Conservation (phyloP, 2,797 vertebrate genomes). For the Chaunax sp. region DNA sequence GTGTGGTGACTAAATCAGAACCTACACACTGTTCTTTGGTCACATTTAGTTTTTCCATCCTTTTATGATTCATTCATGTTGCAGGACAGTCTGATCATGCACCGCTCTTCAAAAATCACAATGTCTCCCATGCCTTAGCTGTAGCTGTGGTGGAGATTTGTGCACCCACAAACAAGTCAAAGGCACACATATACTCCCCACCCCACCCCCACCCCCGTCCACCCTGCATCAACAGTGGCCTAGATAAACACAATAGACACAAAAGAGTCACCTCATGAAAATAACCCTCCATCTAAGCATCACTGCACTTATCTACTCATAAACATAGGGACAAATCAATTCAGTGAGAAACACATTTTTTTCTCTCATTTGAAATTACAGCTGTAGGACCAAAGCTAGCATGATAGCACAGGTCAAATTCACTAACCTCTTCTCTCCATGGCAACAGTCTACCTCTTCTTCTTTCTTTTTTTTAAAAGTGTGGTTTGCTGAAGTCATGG, state of each 20-base stretch:
- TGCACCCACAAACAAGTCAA: constrained; percentile 56
- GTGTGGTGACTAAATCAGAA: constrained; percentile 25
- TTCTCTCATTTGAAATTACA: constrained; percentile 83
- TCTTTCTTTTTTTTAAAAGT: constrained; percentile 14
- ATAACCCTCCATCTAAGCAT: constrained; percentile 84
- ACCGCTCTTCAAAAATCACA: constrained; percentile 61
- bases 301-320: constrained; percentile 85
- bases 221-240: constrained; percentile 82
- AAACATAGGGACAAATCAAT: constrained; percentile 85
- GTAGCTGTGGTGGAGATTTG: constrained; percentile 62
- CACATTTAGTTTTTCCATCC: constrained; percentile 52
- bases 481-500: constrained; percentile 76
- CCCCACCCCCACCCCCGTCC: constrained; percentile 72
- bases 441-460: constrained; percentile 76
- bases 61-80: constrained; percentile 71
- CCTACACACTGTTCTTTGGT: constrained; percentile 51
- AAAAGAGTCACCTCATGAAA: constrained; percentile 83
- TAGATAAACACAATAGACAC: constrained; percentile 85
- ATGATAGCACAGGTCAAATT: constrained; percentile 84
- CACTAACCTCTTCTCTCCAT: constrained; percentile 83
- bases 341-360: constrained; percentile 76
- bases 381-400: constrained; percentile 78
- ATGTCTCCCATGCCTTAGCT: constrained; percentile 69
- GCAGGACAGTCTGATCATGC: constrained; percentile 67
- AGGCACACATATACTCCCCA: constrained; percentile 62